phyloP scores from a whole-genome alignment of 2,113 vertebrate genomes.

The Cervus canadensis region DNA sequence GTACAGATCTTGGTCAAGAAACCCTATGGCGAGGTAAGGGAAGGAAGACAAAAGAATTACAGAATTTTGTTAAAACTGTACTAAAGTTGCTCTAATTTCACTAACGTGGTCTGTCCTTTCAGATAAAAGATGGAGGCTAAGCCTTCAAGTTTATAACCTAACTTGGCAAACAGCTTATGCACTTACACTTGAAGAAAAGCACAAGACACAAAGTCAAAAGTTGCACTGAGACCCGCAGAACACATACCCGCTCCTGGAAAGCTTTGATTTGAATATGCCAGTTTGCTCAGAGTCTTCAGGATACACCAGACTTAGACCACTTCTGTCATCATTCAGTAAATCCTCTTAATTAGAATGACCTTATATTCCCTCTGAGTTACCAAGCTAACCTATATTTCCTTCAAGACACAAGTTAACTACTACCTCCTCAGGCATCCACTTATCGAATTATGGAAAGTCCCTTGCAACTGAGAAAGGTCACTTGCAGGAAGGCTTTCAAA shows the following conservation, averaged over 20 bases:
- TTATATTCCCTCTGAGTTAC: background rate
- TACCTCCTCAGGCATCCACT: background rate
- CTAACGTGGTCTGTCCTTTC: background rate
- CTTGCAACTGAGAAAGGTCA: background rate
- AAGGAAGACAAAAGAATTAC: background rate
- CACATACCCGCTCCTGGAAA: background rate
- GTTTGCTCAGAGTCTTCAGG: background rate
- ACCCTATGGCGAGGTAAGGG: background rate
- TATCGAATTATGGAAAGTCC: background rate
- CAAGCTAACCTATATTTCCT: background rate
- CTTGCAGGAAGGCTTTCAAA: background rate
- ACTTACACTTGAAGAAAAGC: background rate
- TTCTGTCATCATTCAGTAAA: background rate
- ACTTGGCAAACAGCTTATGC: background rate
- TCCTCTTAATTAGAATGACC: constrained; percentile 6
- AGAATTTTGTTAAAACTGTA: background rate
- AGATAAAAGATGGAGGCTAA: background rate
- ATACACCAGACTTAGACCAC: background rate
- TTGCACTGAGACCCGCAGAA: background rate
- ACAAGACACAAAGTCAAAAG: background rate
- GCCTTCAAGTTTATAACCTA: background rate
- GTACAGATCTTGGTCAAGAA: background rate
- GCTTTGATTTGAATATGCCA: background rate
- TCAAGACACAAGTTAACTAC: constrained; percentile 1
- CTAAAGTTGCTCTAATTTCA: background rate